These are phyloP conservation scores for Chromoteleia sp. DNA, from an alignment of 2,888 invertebrate genomes.

Conservation along the genomic window DNA sequence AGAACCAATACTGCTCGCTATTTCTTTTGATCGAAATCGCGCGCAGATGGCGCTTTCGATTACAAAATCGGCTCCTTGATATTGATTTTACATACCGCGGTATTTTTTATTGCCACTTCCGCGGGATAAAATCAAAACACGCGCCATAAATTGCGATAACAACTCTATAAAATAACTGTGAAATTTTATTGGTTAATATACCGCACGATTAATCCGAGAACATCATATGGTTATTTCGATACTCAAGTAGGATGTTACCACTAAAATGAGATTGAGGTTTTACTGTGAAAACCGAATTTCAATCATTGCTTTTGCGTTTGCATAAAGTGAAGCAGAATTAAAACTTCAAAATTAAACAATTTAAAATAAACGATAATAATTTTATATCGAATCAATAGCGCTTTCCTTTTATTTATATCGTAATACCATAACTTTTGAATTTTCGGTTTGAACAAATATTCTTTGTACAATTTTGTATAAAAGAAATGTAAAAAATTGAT, in stretches of 20 bases:
- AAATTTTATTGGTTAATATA: constrained; percentile 58
- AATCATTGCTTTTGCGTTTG: constrained; percentile 21
- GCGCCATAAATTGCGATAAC: constrained; percentile 59
- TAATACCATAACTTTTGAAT: too few relatives aligned
- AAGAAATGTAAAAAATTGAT: too few relatives aligned
- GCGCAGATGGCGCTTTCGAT: constrained; percentile 39
- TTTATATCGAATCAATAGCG: too few relatives aligned
- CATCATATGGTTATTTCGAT: constrained; percentile 50
- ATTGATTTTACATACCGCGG: constrained; percentile 54
- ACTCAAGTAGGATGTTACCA: constrained; percentile 24
- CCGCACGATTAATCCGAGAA: constrained; percentile 47
- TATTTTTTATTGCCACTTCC: constrained; percentile 45
- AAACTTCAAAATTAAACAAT: too few relatives aligned
- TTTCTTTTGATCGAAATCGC: constrained; percentile 18
- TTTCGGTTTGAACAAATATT: too few relatives aligned
- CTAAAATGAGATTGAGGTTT: constrained; percentile 36
- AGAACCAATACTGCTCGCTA: constrained; percentile 18
- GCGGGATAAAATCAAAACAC: constrained; percentile 63
- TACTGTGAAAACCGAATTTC: constrained; percentile 23
- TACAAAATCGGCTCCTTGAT: constrained; percentile 37
- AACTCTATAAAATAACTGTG: constrained; percentile 57
- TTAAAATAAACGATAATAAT: too few relatives aligned
- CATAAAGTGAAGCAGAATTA: too few relatives aligned
- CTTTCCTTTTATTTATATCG: too few relatives aligned
- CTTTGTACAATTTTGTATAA: too few relatives aligned